phyloP scores from a whole-genome alignment of 2,797 vertebrate species.

The Chelmon rostratus region DNA sequence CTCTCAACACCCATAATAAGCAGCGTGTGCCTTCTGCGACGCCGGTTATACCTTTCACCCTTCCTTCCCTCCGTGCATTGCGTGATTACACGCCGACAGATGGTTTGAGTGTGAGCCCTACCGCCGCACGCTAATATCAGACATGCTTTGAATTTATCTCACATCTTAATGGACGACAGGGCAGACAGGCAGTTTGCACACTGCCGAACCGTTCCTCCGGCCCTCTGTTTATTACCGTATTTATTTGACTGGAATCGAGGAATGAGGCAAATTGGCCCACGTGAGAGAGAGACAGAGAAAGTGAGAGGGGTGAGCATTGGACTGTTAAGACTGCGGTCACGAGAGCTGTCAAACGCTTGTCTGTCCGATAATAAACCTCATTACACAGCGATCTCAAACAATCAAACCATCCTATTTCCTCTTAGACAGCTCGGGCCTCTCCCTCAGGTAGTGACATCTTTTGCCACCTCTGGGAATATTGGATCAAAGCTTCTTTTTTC shows the following conservation, averaged over 20 bases:
- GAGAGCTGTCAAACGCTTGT: constrained; percentile 63
- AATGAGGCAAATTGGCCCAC: constrained; percentile 61
- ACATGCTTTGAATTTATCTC: constrained; percentile 83
- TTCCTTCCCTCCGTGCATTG: constrained; percentile 42
- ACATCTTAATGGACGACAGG: constrained; percentile 78
- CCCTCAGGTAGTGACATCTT: constrained; percentile 17
- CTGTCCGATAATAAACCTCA: constrained; percentile 73
- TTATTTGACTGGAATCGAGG: constrained; percentile 81
- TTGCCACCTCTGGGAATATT: constrained; percentile 14
- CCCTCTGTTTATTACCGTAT: constrained; percentile 79
- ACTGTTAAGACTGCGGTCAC: constrained; percentile 74
- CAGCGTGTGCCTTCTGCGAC: constrained; percentile 57
- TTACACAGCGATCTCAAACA: constrained; percentile 43
- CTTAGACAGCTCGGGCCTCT: constrained; percentile 13
- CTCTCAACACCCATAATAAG: constrained; percentile 79
- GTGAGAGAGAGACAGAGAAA: constrained; percentile 58
- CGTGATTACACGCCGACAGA: constrained; percentile 75
- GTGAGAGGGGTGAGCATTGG: constrained; percentile 48
- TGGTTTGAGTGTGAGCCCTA: constrained; percentile 79
- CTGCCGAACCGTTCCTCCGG: constrained; percentile 58
- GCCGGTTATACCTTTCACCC: constrained; percentile 75
- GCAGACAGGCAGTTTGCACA: constrained; percentile 67
- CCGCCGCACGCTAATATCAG: constrained; percentile 80
- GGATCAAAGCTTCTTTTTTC: constrained; percentile 29
- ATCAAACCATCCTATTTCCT: constrained; percentile 48